These are phyloP conservation scores for Machimus rusticus DNA, from an alignment of 2,888 invertebrate species.

Conservation along the genomic window DNA sequence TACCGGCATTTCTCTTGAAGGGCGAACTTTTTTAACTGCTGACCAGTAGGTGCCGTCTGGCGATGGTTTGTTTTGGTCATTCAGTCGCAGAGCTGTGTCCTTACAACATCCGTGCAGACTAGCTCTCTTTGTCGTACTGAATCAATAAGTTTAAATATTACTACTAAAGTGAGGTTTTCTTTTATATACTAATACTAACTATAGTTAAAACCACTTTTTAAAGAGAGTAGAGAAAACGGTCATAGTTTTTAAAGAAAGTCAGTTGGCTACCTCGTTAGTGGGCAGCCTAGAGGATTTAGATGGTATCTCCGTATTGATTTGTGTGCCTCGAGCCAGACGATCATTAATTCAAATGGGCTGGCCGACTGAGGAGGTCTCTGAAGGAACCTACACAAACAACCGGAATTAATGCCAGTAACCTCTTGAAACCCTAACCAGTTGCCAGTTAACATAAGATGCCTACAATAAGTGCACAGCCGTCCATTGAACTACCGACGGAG, in stretches of 20 bases:
- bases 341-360: not conserved
- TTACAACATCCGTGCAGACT: not conserved
- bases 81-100: constrained; percentile 56
- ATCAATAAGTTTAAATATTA: constrained; percentile 25
- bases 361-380: not conserved
- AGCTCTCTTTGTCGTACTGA: not conserved
- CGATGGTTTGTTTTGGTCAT: constrained; percentile 56
- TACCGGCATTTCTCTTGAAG: not conserved
- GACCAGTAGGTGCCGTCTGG: constrained; percentile 37
- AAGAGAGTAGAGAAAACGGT: not conserved
- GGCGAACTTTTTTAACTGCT: constrained; percentile 39
- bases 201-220: not conserved
- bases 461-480: constrained; percentile 54
- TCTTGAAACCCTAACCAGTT: not conserved
- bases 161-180: not conserved
- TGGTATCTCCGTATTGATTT: not conserved
- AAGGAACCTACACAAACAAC: not conserved
- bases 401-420: constrained; percentile 45
- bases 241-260: not conserved
- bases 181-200: not conserved
- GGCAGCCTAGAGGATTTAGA: not conserved
- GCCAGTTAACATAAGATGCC: constrained; percentile 55
- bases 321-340: not conserved
- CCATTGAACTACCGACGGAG: constrained; percentile 51
- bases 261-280: not conserved